Conservation (phyloP, 1,140 invertebrate species). For the Aphelenchoides avenae region DNA sequence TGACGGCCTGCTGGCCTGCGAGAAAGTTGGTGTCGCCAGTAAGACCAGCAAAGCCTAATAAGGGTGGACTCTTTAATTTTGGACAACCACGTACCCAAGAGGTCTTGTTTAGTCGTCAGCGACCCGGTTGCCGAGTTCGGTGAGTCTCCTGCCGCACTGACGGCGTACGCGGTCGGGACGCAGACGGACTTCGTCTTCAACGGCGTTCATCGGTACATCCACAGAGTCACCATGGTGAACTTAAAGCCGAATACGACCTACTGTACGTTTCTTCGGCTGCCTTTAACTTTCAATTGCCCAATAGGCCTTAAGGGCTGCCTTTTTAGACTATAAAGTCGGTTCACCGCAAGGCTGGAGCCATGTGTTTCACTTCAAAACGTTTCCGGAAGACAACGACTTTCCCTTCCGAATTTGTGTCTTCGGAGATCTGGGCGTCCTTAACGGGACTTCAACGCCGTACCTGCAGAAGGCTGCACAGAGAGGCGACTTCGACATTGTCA, state of each 20-base stretch:
- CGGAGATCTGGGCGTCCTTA: slow-evolving; percentile 40
- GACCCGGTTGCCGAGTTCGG: no score
- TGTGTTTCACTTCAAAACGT: slow-evolving; percentile 33
- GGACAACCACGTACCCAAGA: no score
- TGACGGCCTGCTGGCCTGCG: no score
- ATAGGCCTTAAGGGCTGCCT: not conserved
- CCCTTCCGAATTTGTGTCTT: slow-evolving; percentile 40
- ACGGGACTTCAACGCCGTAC: slow-evolving; percentile 34
- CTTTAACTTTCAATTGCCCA: not conserved
- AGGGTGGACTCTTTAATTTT: no score
- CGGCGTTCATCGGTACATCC: slow-evolving; percentile 21
- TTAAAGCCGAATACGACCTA: slow-evolving; percentile 14
- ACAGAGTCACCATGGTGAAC: slow-evolving; percentile 22
- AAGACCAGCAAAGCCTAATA: no score
- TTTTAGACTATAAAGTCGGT: slow-evolving; percentile 42
- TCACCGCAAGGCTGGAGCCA: slow-evolving; percentile 8
- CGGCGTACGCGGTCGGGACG: no score
- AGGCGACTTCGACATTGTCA: slow-evolving; percentile 39
- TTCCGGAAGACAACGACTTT: slow-evolving; percentile 20
- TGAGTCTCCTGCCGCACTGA: no score
- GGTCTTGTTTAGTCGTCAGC: no score
- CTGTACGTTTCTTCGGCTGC: slow-evolving; percentile 8
- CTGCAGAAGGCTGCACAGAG: slow-evolving; percentile 25
- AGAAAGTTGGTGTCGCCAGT: no score
- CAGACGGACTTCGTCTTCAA: no score